These are phyloP conservation scores for Epinotia nisella DNA, from an alignment of 2,888 invertebrate genomes.

Conservation along the genomic window DNA sequence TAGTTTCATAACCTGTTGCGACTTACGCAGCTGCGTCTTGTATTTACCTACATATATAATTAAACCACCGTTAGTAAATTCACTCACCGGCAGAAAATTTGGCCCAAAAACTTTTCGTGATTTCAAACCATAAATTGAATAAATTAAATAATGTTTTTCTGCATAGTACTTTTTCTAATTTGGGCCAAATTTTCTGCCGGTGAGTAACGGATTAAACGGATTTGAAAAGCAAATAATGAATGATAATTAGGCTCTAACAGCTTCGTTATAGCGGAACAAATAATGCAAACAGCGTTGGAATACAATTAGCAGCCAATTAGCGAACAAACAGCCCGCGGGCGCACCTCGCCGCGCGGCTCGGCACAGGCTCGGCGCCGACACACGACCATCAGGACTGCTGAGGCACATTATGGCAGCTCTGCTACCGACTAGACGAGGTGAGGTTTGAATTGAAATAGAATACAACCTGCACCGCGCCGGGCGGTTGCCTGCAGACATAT, in stretches of 20 bases:
- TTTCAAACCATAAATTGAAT: too few species aligned
- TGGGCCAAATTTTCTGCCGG: too few species aligned
- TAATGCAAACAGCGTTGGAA: conserved; percentile 13
- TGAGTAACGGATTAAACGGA: not conserved
- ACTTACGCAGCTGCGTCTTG: not conserved
- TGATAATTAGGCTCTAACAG: conserved; percentile 8
- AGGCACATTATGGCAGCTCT: too few species aligned
- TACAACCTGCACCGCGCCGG: not conserved
- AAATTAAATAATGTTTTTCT: too few species aligned
- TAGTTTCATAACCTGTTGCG: not conserved
- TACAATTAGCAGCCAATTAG: conserved; percentile 31
- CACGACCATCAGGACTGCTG: not conserved
- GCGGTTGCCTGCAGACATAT: too few species aligned
- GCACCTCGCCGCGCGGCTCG: not conserved
- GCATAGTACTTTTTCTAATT: too few species aligned
- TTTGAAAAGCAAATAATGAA: conserved; percentile 17
- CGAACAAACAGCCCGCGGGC: conserved; percentile 3
- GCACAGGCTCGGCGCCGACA: not conserved
- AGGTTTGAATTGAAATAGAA: too few species aligned
- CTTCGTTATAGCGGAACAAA: conserved; percentile 5
- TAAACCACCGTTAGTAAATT: not conserved
- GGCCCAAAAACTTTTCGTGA: too few species aligned
- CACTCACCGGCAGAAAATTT: too few species aligned
- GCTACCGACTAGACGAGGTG: too few species aligned
- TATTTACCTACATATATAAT: not conserved